Evolutionary conservation across 2,113 vertebrate genomes (phyloP), one percentile per base, ranked within the genome.

Genomic region (Aphyosemion australe): DNA sequence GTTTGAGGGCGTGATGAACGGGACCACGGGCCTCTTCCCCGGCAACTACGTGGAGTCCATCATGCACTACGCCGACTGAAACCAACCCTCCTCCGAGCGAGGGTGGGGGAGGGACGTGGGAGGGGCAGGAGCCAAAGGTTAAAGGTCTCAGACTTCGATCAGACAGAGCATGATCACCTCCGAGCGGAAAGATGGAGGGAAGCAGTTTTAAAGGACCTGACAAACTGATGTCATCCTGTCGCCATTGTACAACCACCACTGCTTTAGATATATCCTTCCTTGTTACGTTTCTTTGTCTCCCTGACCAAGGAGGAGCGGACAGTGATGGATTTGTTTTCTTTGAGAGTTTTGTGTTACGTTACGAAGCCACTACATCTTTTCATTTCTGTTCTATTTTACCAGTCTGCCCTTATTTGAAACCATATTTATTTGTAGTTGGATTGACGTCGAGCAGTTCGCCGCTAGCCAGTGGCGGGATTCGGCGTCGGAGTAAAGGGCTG

Each of bases 21-120:
- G 95, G 54, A 97, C 97, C 91, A 99, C 97, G 0, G 97, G 97
- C 87, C 97, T 99, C 56, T 99, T 99, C 76, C 97, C 97, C 0
- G 97, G 97, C 55, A 99, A 99, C 89, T 99, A 99, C 0, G 96
- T 99, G 2, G 97, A 99, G 84, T 98, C 97, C 1, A 99, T 99
- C 93, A 99, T 99, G 97, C 97, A 99, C 91, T 99, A 99, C 78
- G 96, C 96, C 0, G 97, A 99, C 84, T 99, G 93, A 96, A 67
- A 7, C 34, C 61, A 55, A 65, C 72, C 66, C n/a, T 54, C 65
- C 14, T 45, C 53, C 39, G 51, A 75, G 59, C 11, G 6, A 60
- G 53, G 37, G 59, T 26, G 60, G 57, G 49, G 19, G n/a, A 47
- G 46, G 57, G 8, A 8, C 4, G 21, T 31, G 73, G 50, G 49